Conservation (phyloP, 2,113 vertebrate genomes). For the Apodemus speciosus region DNA sequence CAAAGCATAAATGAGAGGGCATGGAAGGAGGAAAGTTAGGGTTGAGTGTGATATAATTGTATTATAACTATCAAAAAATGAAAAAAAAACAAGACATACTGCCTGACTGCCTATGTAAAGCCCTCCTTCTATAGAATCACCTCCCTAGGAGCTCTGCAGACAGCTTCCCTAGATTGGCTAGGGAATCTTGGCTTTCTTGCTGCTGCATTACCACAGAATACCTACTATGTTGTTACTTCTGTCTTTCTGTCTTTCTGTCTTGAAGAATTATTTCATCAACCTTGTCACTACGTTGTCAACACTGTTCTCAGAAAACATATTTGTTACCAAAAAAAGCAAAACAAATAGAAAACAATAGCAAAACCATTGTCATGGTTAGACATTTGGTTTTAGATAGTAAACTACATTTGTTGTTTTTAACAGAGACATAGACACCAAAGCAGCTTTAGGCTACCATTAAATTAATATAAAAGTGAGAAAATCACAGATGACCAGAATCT, state of each 20-base stretch:
- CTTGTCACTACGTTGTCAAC: not conserved
- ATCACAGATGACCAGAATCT: not conserved
- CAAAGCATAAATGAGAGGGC: no score
- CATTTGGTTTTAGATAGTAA: not conserved
- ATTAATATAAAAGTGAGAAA: not conserved
- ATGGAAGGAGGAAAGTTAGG: not conserved
- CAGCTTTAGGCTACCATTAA: not conserved
- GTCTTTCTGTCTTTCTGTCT: not conserved
- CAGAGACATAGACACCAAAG: not conserved
- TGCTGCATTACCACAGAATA: not conserved
- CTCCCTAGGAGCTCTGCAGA: no score
- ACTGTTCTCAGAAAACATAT: not conserved
- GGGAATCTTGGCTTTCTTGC: no score
- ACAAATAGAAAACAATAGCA: not conserved
- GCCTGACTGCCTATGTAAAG: not conserved
- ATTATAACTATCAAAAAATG: no score
- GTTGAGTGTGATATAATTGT: no score
- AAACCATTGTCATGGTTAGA: not conserved
- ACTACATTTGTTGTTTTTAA: not conserved
- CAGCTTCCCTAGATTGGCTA: accelerated
- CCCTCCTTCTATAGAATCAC: not conserved
- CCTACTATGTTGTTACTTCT: not conserved
- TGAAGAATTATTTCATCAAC: no score
- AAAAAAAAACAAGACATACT: no score
- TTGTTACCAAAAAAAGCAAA: not conserved